Conservation (phyloP, 2,113 vertebrate species). For the Pithys albifrons region DNA sequence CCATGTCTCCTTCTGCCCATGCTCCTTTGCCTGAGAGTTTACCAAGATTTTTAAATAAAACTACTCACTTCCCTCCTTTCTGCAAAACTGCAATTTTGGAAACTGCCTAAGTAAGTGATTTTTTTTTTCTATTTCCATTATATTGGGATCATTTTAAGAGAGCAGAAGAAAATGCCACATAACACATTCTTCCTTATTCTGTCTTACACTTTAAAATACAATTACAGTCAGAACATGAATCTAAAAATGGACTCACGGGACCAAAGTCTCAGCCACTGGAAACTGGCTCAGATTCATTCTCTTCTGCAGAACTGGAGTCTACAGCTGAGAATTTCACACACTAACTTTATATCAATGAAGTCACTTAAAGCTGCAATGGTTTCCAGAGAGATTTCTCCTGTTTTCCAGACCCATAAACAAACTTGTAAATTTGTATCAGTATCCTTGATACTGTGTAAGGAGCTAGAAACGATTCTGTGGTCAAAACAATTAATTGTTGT, state of each 20-base stretch:
- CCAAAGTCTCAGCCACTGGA: background rate
- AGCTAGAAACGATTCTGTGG: background rate
- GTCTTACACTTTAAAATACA: slow-evolving; percentile 23
- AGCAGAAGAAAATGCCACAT: slow-evolving; percentile 25
- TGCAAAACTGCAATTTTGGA: slow-evolving; percentile 14
- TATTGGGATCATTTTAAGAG: slow-evolving; percentile 2
- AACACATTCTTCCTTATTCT: background rate
- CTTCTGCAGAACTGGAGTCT: background rate
- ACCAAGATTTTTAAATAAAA: background rate
- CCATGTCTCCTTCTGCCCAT: background rate
- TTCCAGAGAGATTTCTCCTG: background rate
- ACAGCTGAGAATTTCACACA: background rate
- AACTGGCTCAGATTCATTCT: slow-evolving; percentile 26
- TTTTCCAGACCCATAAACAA: background rate
- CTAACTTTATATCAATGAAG: background rate
- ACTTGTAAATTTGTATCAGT: background rate
- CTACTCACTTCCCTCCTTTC: background rate
- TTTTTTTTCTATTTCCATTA: background rate
- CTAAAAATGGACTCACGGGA: slow-evolving; percentile 33
- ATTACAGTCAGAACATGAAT: slow-evolving; percentile 9
- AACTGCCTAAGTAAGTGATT: background rate
- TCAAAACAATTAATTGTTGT: background rate
- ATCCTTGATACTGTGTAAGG: background rate
- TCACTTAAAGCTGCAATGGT: background rate
- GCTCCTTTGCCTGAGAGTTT: background rate